Conservation (phyloP, 2,888 invertebrate genomes). For the Lasioglossum marginatum region DNA sequence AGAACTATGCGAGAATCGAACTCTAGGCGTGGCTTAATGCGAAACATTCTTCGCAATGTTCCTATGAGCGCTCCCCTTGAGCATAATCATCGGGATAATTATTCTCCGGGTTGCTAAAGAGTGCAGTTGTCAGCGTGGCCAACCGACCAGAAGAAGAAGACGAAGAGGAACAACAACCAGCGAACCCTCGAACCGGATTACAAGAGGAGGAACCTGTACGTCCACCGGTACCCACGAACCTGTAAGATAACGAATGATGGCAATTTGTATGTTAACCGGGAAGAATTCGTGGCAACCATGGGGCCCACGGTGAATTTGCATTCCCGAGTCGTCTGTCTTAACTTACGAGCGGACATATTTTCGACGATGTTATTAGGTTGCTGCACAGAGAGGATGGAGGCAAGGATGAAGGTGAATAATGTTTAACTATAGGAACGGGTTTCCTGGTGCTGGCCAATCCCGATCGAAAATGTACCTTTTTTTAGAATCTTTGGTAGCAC, state of each 20-base stretch:
- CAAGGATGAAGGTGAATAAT: not conserved
- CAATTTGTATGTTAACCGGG: conserved; percentile 23
- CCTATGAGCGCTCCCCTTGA: not conserved
- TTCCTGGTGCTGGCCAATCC: not conserved
- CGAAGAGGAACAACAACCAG: not conserved
- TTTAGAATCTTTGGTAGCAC: not conserved
- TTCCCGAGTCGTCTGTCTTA: not conserved
- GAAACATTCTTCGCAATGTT: conserved; percentile 23
- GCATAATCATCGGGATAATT: not conserved
- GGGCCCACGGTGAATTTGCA: conserved; percentile 6
- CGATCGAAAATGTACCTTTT: not conserved
- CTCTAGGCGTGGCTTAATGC: conserved; percentile 37
- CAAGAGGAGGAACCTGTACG: not conserved
- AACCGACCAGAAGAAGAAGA: not conserved
- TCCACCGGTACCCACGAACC: not conserved
- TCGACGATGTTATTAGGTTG: not conserved
- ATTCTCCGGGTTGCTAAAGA: not conserved
- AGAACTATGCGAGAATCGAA: conserved; percentile 18
- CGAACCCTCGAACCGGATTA: not conserved
- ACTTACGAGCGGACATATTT: not conserved
- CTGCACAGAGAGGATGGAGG: not conserved
- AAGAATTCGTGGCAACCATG: conserved; percentile 23
- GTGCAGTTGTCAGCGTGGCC: not conserved
- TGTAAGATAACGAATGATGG: conserved; percentile 10
- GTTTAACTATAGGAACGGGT: not conserved